A percentile compares a stretch with the other conserved stretches of the same genome.
Conservation (phyloP, 2,797 vertebrate species). For the Sebastes nivosus region DNA sequence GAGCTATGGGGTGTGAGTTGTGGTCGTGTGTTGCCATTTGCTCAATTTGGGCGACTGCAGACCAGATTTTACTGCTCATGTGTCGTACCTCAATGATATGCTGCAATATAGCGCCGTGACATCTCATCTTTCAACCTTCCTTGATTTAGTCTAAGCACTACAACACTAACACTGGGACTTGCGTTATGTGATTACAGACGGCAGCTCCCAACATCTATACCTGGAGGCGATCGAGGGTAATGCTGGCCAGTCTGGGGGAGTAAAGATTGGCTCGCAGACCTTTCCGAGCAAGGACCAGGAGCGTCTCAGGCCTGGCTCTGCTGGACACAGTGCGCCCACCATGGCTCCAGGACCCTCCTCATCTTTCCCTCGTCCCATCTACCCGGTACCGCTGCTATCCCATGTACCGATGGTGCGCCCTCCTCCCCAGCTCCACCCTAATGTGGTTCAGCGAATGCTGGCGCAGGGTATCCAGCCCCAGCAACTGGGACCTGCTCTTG, state of each 20-base stretch:
- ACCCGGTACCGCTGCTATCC: constrained; percentile 92
- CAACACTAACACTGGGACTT: not conserved
- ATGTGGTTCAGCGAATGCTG: constrained; percentile 94
- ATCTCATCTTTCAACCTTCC: no score
- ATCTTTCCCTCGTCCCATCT: constrained; percentile 90
- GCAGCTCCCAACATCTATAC: constrained; percentile 71
- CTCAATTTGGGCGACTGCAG: no score
- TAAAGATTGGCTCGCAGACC: constrained; percentile 81
- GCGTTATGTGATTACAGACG: constrained; percentile 61
- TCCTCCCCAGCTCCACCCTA: constrained; percentile 91
- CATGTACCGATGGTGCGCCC: constrained; percentile 93
- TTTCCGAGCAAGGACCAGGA: constrained; percentile 88
- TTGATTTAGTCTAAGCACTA: not conserved
- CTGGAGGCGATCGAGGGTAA: constrained; percentile 73
- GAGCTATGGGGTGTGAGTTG: no score
- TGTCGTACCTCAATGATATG: no score
- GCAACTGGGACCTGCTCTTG: constrained; percentile 88
- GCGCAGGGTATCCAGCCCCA: constrained; percentile 94
- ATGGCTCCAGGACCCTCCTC: constrained; percentile 87
- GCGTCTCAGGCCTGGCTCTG: constrained; percentile 84
- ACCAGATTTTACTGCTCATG: no score
- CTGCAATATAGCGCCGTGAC: no score
- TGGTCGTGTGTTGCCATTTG: no score
- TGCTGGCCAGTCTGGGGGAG: constrained; percentile 61
- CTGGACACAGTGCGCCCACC: constrained; percentile 88